A percentile compares a stretch with the other conserved stretches of the same genome.
Evolutionary conservation across 1,140 invertebrate species (phyloP).

Genomic region (Drosophila repleta): DNA sequence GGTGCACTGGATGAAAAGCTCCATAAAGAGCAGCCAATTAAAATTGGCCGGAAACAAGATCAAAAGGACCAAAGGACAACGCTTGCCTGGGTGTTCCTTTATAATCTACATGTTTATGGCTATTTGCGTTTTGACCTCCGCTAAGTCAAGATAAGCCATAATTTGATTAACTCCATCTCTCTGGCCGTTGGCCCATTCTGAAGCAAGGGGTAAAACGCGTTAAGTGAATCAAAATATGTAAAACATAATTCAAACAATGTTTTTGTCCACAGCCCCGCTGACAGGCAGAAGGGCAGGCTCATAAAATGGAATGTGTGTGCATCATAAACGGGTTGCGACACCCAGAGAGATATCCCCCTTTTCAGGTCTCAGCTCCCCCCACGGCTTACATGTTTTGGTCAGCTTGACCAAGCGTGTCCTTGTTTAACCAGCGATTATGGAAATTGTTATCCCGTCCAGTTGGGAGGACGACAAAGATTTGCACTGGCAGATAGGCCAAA

Average conservation of each 20-base stretch:
- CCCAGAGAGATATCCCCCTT: not conserved
- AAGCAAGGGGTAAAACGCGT: conserved; percentile 43
- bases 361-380: not conserved
- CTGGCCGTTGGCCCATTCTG: not conserved
- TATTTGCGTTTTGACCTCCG: conserved; percentile 80
- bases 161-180: conserved; percentile 70
- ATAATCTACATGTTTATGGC: conserved; percentile 81
- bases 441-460: conserved; percentile 56
- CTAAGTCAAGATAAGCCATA: conserved; percentile 78
- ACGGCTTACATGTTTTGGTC: conserved; percentile 35
- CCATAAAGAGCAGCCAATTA: conserved; percentile 54
- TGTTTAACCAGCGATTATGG: conserved; percentile 82
- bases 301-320: conserved; percentile 57
- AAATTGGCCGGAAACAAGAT: conserved; percentile 61
- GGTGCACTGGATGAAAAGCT: conserved; percentile 30
- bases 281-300: conserved; percentile 46
- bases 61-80: conserved; percentile 36
- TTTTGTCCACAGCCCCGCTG: conserved; percentile 11
- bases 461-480: conserved; percentile 54
- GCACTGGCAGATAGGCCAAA: conserved; percentile 71
- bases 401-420: conserved; percentile 68
- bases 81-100: conserved; percentile 39
- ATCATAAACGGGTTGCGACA: conserved; percentile 45
- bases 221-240: conserved; percentile 83
- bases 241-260: conserved; percentile 76